Evolutionary conservation across 1,140 invertebrate species (phyloP).

Genomic region (Drosophila subpulchrella): DNA sequence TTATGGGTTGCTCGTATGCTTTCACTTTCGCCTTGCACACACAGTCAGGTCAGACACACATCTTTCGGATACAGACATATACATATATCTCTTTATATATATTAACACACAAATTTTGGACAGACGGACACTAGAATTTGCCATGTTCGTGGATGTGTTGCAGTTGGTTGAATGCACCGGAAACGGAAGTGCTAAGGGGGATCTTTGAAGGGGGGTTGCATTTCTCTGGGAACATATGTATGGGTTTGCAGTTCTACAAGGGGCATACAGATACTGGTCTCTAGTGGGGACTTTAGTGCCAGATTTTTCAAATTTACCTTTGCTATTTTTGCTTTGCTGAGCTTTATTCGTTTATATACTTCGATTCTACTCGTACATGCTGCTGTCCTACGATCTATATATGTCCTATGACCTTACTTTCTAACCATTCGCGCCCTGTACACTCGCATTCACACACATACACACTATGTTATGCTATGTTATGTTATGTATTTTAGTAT

Average conservation of each 20-base stretch:
- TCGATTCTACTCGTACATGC: conserved; percentile 9
- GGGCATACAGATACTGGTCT: neutral
- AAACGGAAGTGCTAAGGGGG: conserved; percentile 18
- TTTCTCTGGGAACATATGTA: neutral
- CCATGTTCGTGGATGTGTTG: conserved; percentile 1
- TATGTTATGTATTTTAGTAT: conserved; percentile 41
- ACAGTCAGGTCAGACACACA: conserved; percentile 16
- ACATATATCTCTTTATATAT: conserved; percentile 2
- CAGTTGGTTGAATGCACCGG: conserved; percentile 8
- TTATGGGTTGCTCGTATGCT: conserved; percentile 3
- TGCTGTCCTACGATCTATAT: conserved; percentile 15
- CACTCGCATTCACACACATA: conserved; percentile 19
- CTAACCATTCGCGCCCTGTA: conserved; percentile 10
- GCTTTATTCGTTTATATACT: conserved; percentile 17
- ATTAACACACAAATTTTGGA: neutral
- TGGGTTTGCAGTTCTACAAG: neutral
- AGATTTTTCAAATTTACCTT: conserved; percentile 3
- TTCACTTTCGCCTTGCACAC: conserved; percentile 8
- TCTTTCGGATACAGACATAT: conserved; percentile 1
- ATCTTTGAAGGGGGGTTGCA: neutral
- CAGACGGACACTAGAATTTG: conserved; percentile 25
- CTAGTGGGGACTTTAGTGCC: neutral
- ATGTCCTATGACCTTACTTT: conserved; percentile 17
- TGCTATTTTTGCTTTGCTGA: conserved; percentile 23
- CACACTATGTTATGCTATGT: conserved; percentile 4